A percentile compares a stretch with the other conserved stretches of the same genome.
These are phyloP conservation scores for Heliconius hortense DNA, from an alignment of 2,888 invertebrate species.

Conservation along the genomic window DNA sequence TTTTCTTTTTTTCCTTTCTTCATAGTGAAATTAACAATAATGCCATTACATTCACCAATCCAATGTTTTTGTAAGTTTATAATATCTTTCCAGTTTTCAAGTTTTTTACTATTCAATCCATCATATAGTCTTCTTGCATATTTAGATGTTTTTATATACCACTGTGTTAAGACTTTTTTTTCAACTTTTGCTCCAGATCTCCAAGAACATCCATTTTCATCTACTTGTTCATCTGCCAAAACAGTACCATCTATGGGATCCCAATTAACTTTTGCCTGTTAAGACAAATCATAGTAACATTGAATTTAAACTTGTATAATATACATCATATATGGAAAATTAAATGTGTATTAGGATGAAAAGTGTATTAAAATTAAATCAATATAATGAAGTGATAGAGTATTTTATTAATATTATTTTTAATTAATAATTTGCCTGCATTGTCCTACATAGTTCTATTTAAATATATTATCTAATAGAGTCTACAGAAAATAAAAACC, in stretches of 20 bases:
- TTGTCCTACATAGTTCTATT: background rate
- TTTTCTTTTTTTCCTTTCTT: slow-evolving; percentile 53
- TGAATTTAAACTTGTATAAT: background rate
- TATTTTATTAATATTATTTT: background rate
- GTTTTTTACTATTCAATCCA: slow-evolving; percentile 85
- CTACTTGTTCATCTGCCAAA: slow-evolving; percentile 98
- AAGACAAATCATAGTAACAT: background rate
- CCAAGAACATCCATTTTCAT: slow-evolving; percentile 95
- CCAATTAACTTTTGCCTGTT: slow-evolving; percentile 96
- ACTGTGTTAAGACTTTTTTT: slow-evolving; percentile 93
- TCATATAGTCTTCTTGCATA: slow-evolving; percentile 88
- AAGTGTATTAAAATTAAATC: background rate
- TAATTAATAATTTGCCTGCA: background rate
- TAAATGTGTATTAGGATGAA: background rate
- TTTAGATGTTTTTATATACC: slow-evolving; percentile 96
- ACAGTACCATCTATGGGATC: slow-evolving; percentile 99
- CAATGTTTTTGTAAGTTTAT: slow-evolving; percentile 92
- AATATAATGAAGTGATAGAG: background rate
- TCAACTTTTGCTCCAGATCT: slow-evolving; percentile 97
- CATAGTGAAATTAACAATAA: slow-evolving; percentile 85
- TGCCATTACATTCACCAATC: slow-evolving; percentile 94
- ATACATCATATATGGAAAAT: background rate
- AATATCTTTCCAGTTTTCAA: slow-evolving; percentile 92
- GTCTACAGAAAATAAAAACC: background rate
- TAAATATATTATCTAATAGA: background rate